Conservation (phyloP, 2,113 vertebrate genomes). For the Eudyptes chrysolophus region DNA sequence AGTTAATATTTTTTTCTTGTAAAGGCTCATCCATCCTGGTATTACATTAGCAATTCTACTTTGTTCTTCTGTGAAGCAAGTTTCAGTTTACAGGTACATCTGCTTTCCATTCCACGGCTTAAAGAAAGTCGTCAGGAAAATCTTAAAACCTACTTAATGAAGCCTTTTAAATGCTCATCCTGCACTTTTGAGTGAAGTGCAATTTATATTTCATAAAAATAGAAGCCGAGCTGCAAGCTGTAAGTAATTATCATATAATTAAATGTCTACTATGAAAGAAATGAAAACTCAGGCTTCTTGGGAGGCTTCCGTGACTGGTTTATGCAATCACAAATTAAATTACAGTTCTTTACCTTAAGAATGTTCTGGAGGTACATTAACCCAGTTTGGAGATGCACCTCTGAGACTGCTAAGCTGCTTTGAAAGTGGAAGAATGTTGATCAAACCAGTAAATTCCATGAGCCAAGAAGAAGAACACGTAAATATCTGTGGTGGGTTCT, state of each 20-base stretch:
- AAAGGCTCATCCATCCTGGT: constrained; percentile 31
- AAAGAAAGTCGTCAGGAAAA: constrained; percentile 62
- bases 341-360: constrained; percentile 65
- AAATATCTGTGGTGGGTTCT: neutral
- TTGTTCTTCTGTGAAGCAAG: constrained; percentile 51
- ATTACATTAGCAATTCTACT: constrained; percentile 55
- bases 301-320: constrained; percentile 64
- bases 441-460: neutral
- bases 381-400: constrained; percentile 30
- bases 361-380: constrained; percentile 44
- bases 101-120: constrained; percentile 57
- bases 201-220: constrained; percentile 80
- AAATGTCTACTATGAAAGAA: constrained; percentile 76
- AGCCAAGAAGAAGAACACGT: neutral
- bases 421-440: neutral
- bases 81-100: constrained; percentile 64
- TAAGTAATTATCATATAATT: constrained; percentile 83
- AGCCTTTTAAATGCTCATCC: constrained; percentile 77
- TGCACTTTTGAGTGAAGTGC: constrained; percentile 76
- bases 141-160: constrained; percentile 72
- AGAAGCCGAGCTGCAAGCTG: constrained; percentile 74
- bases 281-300: constrained; percentile 69
- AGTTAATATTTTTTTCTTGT: constrained; percentile 34
- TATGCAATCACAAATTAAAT: constrained; percentile 73
- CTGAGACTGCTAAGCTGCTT: constrained; percentile 11